phyloP scores from a whole-genome alignment of 2,113 vertebrate genomes.

The Orientallactaga bullata region DNA sequence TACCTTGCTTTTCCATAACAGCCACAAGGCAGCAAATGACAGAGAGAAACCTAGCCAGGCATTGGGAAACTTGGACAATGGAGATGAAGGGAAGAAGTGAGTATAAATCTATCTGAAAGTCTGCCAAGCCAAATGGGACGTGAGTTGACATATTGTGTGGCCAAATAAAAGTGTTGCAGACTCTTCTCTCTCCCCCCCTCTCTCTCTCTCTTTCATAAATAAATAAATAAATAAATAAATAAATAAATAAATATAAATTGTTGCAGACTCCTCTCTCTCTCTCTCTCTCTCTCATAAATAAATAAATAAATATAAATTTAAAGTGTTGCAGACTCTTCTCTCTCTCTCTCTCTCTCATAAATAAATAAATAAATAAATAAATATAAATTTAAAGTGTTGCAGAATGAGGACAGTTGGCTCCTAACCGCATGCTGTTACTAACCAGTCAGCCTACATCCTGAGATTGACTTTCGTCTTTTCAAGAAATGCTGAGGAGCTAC shows the following conservation, averaged over 20 bases:
- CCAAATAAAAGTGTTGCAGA: not conserved
- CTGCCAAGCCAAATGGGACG: not conserved
- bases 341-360: too few relatives aligned
- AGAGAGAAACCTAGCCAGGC: not conserved
- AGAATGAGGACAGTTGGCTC: not conserved
- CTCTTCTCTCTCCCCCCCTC: too few relatives aligned
- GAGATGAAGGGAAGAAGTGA: not conserved
- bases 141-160: not conserved
- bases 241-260: too few relatives aligned
- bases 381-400: too few relatives aligned
- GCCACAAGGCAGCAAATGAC: not conserved
- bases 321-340: too few relatives aligned
- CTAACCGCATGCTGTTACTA: not conserved
- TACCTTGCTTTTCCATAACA: not conserved
- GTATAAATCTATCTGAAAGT: not conserved
- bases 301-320: too few relatives aligned
- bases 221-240: too few relatives aligned
- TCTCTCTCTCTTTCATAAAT: too few relatives aligned
- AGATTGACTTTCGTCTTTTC: constrained; percentile 6
- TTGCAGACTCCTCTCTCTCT: too few relatives aligned
- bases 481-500: not conserved
- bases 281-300: too few relatives aligned
- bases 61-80: not conserved
- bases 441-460: not conserved
- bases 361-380: too few relatives aligned